Base-by-base conservation (phyloP, 2,797 vertebrate species). In the Ctenopoma kingsleyae region DNA sequence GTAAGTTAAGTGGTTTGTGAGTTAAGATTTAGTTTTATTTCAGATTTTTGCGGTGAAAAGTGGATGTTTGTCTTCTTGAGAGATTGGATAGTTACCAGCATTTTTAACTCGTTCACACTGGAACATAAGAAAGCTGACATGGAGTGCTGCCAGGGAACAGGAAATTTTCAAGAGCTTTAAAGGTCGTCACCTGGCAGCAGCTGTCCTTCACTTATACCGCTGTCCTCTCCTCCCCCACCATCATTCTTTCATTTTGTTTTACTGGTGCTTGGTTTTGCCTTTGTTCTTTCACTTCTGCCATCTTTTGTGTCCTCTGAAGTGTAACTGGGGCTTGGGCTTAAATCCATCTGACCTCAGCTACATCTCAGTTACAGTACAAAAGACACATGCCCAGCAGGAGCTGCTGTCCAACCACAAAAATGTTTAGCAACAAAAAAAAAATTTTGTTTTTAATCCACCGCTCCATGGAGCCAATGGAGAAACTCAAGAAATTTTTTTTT, bases 181-280 rank as follows among this genome's bases (percentile, higher is more conserved):
- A 82, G 72, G 81, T 81, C 68, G 22, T 82, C 68, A 80, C 78
- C 80, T 77, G 73, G 76, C 82, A 78, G 76, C 72, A 63, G 76
- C 65, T 82, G 62, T 66, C 70, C 71, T 74, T 58, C 57, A n/a
- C 49, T 76, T 64, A 65, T 68, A 74, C 64, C 49, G 52, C 79
- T 36, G 6, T 76, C 56, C 59, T 66, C 66, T 63, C 63, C 22
- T 62, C 50, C 8, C 47, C 63, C 8, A 48, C 60, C 71, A 25
- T 62, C 67, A 19, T 9, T 47, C n/a, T 49, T 61, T 58, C 8
- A 20, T 49, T 72, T 9, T 36, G n/a, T 54, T 38, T 46, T 15
- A 17, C 40, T 40, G 36, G 47, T 12, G 40, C 41, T 2, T 46
- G 35, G 16, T 59, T 27, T 25, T 57, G 5, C 25, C 16, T 57